Percentiles rank a stretch among this genome's conserved stretches.
phyloP scores from a whole-genome alignment of 2,888 invertebrate genomes.

The Petrolisthes cinctipes region DNA sequence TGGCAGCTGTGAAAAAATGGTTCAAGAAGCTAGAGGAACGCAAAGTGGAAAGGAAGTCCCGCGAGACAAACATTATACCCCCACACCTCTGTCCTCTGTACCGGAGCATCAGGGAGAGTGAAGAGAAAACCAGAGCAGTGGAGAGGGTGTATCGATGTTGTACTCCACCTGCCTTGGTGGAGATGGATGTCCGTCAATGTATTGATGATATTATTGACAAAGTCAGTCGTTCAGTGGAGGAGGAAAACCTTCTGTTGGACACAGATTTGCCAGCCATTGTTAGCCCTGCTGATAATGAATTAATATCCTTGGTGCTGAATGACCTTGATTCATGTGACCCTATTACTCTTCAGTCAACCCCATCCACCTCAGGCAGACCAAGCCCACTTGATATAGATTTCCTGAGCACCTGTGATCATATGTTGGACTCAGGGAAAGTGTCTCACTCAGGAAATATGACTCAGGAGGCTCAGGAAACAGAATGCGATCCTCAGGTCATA shows the following conservation, averaged over 20 bases:
- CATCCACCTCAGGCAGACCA: conserved; percentile 62
- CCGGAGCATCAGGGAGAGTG: conserved; percentile 46
- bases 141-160: conserved; percentile 18
- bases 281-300: conserved; percentile 64
- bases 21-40: conserved; percentile 61
- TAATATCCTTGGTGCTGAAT: conserved; percentile 65
- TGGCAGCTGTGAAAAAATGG: conserved; percentile 59
- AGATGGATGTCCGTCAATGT: conserved; percentile 55
- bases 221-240: conserved; percentile 60
- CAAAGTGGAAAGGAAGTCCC: conserved; percentile 58
- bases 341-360: conserved; percentile 58
- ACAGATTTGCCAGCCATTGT: conserved; percentile 61
- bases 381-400: conserved; percentile 64
- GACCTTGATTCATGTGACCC: conserved; percentile 63
- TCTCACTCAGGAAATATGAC: conserved; percentile 57
- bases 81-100: conserved; percentile 65
- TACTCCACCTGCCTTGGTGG: conserved; percentile 48
- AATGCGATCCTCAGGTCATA: conserved; percentile 46
- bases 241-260: conserved; percentile 59
- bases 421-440: conserved; percentile 60
- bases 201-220: conserved; percentile 63
- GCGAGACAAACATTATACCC: conserved; percentile 65
- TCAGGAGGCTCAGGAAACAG: conserved; percentile 58
- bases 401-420: conserved; percentile 59
- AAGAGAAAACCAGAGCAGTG: conserved; percentile 8